Conservation (phyloP, 1,140 invertebrate genomes). For the Ceratina calcarata region DNA sequence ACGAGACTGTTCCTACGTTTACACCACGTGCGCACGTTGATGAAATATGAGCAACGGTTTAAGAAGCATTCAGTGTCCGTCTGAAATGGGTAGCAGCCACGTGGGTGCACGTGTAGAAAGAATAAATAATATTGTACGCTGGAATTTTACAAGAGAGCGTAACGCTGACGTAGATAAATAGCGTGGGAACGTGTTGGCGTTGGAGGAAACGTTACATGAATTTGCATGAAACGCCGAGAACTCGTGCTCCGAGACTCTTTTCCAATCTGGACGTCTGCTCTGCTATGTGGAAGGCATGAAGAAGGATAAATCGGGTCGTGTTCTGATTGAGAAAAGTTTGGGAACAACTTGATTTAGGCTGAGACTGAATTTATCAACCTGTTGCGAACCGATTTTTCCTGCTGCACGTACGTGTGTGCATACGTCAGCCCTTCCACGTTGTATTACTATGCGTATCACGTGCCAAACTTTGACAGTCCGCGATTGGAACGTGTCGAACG, state of each 20-base stretch:
- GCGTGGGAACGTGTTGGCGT: background rate
- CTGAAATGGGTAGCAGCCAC: background rate
- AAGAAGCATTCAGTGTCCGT: background rate
- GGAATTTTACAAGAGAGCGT: background rate
- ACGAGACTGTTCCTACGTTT: too few species aligned
- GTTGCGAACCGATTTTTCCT: background rate
- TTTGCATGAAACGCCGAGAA: background rate
- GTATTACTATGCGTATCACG: too few species aligned
- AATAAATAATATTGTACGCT: slow-evolving; percentile 6
- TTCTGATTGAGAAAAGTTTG: background rate
- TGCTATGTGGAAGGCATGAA: too few species aligned
- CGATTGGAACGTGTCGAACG: too few species aligned
- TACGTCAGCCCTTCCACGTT: too few species aligned
- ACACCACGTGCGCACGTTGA: background rate
- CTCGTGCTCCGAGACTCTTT: background rate
- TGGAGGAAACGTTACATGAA: background rate
- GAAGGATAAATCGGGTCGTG: background rate
- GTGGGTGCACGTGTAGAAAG: background rate
- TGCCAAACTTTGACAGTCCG: too few species aligned
- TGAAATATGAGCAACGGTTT: background rate
- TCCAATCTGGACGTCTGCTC: too few species aligned
- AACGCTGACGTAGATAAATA: background rate
- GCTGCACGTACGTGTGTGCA: background rate
- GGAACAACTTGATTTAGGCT: background rate
- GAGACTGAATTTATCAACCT: background rate